Conservation (phyloP, 1,140 invertebrate species). For the Pemphigus obesinymphae region DNA sequence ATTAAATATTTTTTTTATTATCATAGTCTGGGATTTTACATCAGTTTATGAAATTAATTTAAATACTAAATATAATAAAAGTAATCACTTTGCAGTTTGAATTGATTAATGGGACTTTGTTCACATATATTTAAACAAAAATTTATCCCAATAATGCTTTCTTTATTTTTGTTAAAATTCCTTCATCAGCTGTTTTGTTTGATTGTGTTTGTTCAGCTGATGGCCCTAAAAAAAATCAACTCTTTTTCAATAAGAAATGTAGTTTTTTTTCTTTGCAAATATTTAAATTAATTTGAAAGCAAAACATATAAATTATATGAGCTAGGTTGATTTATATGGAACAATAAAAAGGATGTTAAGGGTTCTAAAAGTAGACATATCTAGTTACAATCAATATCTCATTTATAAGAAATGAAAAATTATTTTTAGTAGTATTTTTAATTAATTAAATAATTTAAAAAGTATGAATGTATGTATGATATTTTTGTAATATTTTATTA, state of each 20-base stretch:
- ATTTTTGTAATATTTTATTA: no score
- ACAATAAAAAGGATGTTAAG: no score
- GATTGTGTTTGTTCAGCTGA: conserved; percentile 12
- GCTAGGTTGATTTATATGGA: no score
- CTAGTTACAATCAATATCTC: neutral
- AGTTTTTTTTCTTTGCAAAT: neutral
- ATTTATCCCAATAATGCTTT: conserved; percentile 30
- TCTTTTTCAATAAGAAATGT: neutral
- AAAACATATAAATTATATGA: no score
- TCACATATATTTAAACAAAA: neutral
- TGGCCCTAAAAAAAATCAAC: conserved; percentile 24
- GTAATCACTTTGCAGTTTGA: neutral
- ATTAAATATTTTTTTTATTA: neutral
- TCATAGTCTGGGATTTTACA: neutral
- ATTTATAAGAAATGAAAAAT: no score
- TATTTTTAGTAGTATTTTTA: no score
- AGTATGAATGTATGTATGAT: no score
- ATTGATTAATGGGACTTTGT: neutral
- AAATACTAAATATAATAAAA: neutral
- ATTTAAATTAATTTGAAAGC: neutral
- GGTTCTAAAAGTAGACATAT: no score
- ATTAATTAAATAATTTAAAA: no score
- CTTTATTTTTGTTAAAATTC: conserved; percentile 34
- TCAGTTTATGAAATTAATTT: neutral
- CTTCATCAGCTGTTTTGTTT: conserved; percentile 22